phyloP scores from a whole-genome alignment of 92 coral and sea anemone genomes.

The Epizoanthus scotinus region DNA sequence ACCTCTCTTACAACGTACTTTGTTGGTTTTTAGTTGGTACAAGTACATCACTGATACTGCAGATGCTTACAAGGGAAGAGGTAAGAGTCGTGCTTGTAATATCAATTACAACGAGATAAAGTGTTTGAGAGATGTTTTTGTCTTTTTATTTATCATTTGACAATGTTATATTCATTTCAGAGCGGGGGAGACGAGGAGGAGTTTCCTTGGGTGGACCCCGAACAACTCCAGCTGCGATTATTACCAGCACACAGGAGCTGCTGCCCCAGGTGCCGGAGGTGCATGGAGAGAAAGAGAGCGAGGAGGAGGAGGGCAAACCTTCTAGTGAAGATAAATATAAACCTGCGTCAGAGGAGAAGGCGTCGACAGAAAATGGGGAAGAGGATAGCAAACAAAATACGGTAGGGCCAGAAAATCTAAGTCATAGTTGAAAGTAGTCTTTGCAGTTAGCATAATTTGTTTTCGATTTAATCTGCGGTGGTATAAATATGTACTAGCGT shows the following conservation, averaged over 20 bases:
- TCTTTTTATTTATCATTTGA: too few species aligned
- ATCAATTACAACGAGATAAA: neutral
- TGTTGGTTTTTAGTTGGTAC: constrained; percentile 76
- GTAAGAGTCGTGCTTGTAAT: constrained; percentile 37
- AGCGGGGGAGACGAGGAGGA: constrained; percentile 92
- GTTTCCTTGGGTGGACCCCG: constrained; percentile 78
- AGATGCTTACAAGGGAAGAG: constrained; percentile 90
- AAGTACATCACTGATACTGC: constrained; percentile 94
- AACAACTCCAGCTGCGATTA: constrained; percentile 18
- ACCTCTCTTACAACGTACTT: constrained; percentile 1
- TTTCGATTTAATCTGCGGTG: too few species aligned
- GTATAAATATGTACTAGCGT: too few species aligned
- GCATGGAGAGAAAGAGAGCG: constrained; percentile 44
- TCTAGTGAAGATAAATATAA: constrained; percentile 51
- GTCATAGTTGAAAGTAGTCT: too few species aligned
- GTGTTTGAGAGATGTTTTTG: neutral
- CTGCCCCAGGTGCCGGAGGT: constrained; percentile 45
- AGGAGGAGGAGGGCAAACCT: constrained; percentile 47
- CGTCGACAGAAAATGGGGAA: constrained; percentile 58
- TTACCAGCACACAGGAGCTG: constrained; percentile 50
- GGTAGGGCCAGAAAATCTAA: neutral
- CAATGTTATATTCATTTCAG: constrained; percentile 49
- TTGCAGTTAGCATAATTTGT: too few species aligned
- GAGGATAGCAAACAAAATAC: constrained; percentile 36
- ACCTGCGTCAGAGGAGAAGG: constrained; percentile 21